Conservation (phyloP, 1,140 invertebrate species). For the Copidosoma floridanum region DNA sequence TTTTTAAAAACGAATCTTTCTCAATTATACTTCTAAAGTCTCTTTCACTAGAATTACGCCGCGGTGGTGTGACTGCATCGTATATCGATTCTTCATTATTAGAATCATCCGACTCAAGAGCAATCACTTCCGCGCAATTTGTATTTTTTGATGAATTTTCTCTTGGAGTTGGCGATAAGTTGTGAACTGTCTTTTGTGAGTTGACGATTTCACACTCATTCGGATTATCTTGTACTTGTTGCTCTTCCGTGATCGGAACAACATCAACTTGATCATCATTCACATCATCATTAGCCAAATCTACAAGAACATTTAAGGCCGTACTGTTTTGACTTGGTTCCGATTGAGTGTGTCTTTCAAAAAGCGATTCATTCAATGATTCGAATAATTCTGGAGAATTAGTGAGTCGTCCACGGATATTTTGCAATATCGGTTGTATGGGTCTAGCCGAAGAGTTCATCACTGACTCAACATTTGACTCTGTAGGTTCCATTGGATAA, state of each 20-base stretch:
- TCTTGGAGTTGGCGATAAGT: background rate
- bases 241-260: no score
- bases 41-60: background rate
- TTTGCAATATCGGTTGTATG: no score
- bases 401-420: conserved; percentile 1
- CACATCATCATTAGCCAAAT: conserved; percentile 22
- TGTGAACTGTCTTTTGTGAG: conserved; percentile 4
- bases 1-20: conserved; percentile 41
- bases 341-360: background rate
- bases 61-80: conserved; percentile 7
- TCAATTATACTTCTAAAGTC: conserved; percentile 29
- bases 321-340: background rate
- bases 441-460: no score
- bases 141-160: background rate
- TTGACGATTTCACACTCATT: background rate
- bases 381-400: conserved; percentile 36
- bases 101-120: background rate
- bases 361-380: conserved; percentile 25
- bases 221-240: conserved; percentile 1
- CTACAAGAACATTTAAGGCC: conserved; percentile 20
- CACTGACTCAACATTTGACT: no score
- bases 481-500: no score
- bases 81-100: background rate
- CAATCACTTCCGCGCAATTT: background rate
- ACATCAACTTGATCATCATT: background rate